Percentiles rank a stretch among this genome's conserved stretches.
Evolutionary conservation across 2,797 vertebrate genomes (phyloP).

Genomic region (Cynopterus sphinx): DNA sequence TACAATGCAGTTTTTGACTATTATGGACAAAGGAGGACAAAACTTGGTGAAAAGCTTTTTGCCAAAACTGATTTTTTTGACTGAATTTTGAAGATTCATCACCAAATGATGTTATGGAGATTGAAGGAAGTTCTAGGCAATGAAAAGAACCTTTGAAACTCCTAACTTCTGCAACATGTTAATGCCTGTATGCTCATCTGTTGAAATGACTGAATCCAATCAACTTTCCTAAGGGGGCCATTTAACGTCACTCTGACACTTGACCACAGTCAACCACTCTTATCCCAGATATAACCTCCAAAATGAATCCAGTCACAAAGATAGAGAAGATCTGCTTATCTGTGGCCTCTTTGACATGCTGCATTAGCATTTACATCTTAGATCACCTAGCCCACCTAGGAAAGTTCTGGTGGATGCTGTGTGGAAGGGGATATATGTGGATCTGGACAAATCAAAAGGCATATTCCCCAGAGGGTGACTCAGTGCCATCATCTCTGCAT

Average conservation of each 20-base stretch:
- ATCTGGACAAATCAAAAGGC: not conserved
- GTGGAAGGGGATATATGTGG: not conserved
- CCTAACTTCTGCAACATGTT: not conserved
- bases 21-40: not conserved
- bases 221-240: not conserved
- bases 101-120: not conserved
- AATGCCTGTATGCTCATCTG: not conserved
- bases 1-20: not conserved
- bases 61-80: not conserved
- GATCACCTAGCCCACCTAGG: not conserved
- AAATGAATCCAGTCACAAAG: not conserved
- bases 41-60: not conserved
- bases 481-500: not conserved
- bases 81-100: constrained; percentile 20
- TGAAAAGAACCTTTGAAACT: not conserved
- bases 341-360: not conserved
- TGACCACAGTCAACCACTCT: not conserved
- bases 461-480: not conserved
- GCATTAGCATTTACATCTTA: not conserved
- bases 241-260: not conserved
- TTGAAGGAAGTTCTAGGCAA: not conserved
- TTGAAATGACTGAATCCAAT: not conserved
- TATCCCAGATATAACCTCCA: not conserved
- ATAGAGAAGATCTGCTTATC: not conserved
- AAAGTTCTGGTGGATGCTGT: not conserved